Evolutionary conservation across 2,113 vertebrate species (phyloP).

Genomic region (Thamnaconus septentrionalis): DNA sequence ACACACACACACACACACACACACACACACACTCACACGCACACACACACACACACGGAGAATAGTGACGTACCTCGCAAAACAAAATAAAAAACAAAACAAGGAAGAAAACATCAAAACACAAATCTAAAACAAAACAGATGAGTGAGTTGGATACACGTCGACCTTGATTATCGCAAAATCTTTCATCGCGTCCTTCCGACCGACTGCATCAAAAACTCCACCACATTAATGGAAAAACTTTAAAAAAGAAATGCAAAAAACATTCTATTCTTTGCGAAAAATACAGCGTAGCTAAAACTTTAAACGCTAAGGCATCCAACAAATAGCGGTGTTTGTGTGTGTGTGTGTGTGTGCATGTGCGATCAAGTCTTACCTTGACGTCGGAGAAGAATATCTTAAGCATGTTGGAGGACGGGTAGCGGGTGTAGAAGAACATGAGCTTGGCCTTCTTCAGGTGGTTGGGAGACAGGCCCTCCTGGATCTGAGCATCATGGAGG

Average conservation of each 20-base stretch:
- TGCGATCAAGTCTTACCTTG: slow-evolving; percentile 83
- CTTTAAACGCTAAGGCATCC: no score
- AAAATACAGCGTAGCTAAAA: no score
- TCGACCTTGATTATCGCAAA: no score
- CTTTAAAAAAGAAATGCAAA: no score
- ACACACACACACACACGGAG: slow-evolving; percentile 4
- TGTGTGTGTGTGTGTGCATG: no score
- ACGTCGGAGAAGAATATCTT: slow-evolving; percentile 99
- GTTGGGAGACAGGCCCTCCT: slow-evolving; percentile 98
- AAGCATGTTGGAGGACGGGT: slow-evolving; percentile 99
- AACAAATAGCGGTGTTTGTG: no score
- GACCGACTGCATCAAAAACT: no score
- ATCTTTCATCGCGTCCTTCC: no score
- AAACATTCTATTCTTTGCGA: no score
- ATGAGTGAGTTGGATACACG: no score
- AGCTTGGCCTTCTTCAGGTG: slow-evolving; percentile 99
- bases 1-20: no score
- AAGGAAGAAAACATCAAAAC: slow-evolving; percentile 5
- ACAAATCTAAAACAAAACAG: slow-evolving; percentile 6
- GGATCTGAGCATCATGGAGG: slow-evolving; percentile 70
- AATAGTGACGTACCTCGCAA: background rate
- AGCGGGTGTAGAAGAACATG: slow-evolving; percentile 99
- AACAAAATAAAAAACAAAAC: slow-evolving; percentile 1
- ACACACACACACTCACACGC: slow-evolving; percentile 16
- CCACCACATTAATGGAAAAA: no score